phyloP scores from a whole-genome alignment of 2,113 vertebrate genomes.

The Toxotes jaculatrix region DNA sequence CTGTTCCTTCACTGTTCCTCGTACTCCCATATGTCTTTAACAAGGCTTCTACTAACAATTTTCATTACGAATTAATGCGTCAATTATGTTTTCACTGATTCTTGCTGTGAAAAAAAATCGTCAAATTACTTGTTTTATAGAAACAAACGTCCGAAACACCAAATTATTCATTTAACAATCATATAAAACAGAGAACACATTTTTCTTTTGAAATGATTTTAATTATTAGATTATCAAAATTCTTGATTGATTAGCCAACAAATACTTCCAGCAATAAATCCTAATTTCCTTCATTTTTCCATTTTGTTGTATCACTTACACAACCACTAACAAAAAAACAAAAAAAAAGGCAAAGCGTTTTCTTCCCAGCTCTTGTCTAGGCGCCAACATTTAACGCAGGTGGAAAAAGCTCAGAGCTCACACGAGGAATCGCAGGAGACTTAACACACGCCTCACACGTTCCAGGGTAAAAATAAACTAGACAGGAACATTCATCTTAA shows the following conservation, averaged over 20 bases:
- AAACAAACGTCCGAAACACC: not conserved
- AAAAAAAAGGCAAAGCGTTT: not conserved
- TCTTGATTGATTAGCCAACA: not conserved
- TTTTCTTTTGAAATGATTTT: not conserved
- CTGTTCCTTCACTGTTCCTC: not conserved
- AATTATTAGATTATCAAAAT: not conserved
- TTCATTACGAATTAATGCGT: not conserved
- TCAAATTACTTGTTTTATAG: not conserved
- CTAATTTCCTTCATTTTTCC: not conserved
- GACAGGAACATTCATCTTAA: conserved; percentile 74
- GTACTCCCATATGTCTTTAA: not conserved
- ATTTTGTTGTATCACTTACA: not conserved
- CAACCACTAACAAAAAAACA: not conserved
- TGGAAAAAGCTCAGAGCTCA: conserved; percentile 42
- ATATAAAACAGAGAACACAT: not conserved
- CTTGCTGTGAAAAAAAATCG: not conserved
- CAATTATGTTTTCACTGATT: not conserved
- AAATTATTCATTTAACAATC: not conserved
- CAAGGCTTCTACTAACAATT: not conserved
- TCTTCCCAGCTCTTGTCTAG: not conserved
- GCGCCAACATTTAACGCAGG: conserved; percentile 44
- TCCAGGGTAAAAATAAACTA: conserved; percentile 77
- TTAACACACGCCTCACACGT: conserved; percentile 67
- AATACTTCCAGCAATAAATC: not conserved
- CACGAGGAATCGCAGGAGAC: conserved; percentile 57